Conservation (phyloP, 2,888 invertebrate genomes). For the Drosophila kanekoi region DNA sequence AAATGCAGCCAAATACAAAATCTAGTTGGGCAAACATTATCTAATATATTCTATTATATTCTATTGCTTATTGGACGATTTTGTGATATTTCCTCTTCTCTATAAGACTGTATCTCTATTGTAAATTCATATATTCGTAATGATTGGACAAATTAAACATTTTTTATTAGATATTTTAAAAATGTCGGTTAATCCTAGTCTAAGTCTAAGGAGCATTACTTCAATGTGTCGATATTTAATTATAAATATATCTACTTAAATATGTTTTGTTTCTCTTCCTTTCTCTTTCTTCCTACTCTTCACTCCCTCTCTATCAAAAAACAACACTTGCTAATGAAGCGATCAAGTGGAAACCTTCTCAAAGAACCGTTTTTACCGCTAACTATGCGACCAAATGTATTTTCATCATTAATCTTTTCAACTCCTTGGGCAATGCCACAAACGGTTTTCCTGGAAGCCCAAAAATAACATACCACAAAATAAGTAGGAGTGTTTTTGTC, state of each 20-base stretch:
- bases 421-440: conserved; percentile 34
- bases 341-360: conserved; percentile 29
- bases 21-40: too few relatives aligned
- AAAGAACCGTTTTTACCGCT: conserved; percentile 37
- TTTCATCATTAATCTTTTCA: conserved; percentile 61
- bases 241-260: too few relatives aligned
- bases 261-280: neutral
- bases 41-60: too few relatives aligned
- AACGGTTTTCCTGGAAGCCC: conserved; percentile 45
- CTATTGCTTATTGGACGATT: too few relatives aligned
- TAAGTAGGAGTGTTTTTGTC: neutral
- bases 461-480: conserved; percentile 8
- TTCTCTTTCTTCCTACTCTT: neutral
- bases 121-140: neutral
- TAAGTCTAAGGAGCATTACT: too few relatives aligned
- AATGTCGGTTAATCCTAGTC: too few relatives aligned
- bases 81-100: too few relatives aligned
- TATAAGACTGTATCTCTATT: neutral
- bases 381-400: conserved; percentile 25
- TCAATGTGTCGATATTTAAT: too few relatives aligned
- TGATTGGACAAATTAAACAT: too few relatives aligned
- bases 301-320: neutral
- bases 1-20: too few relatives aligned
- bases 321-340: conserved; percentile 41
- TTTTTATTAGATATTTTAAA: too few relatives aligned